Evolutionary conservation across 2,888 invertebrate genomes (phyloP), one percentile per base, ranked within the genome.

Genomic region (Brachynemurus nebulosus): DNA sequence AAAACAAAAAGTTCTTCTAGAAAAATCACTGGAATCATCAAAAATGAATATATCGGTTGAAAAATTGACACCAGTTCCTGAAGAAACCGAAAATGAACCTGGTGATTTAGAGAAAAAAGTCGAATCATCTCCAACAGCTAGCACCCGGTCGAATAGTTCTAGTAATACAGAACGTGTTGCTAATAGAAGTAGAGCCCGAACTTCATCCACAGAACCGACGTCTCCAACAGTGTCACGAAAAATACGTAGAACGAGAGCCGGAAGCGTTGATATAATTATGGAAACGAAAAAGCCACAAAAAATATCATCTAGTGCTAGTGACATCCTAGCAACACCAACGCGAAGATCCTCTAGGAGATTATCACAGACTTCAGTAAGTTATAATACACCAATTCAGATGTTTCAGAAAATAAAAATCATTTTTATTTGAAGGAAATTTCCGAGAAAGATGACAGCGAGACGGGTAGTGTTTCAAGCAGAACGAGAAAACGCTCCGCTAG

Each of bases 1-100:
- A 2, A 56, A 64, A 38, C 72, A 73, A 48, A 65, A 65, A 44
- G 56, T 61, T 0, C 49, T 70, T 19, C 51, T 72, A 2, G 64
- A 68, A 37, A 61, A 65, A 0, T 61, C 61, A 45, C 39, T 55
- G 51, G 52, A 14, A 36, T 42, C 34, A 36, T 47, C n/a, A 36
- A 49, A 42, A 43, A 44, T n/a, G 44, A 46, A 8, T 4, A n/a
- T 14, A 44, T 37, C 11, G 35, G 12, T 9, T 21, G 27, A 27
- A 17, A 16, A 11, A 39, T 33, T 11, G 20, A 30, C 8, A 45
- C 37, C 17, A 45, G 37, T 7, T 17, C 41, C 9, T 19, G 35
- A 14, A 43, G 37, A 25, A 39, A 45, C 14, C 30, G 14, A 12
- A 30, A 30, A 11, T 45, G 44, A 20, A 38, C 25, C n/a, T n/a